Evolutionary conservation across 2,888 invertebrate genomes (phyloP).

Genomic region (Pandemis corylana): DNA sequence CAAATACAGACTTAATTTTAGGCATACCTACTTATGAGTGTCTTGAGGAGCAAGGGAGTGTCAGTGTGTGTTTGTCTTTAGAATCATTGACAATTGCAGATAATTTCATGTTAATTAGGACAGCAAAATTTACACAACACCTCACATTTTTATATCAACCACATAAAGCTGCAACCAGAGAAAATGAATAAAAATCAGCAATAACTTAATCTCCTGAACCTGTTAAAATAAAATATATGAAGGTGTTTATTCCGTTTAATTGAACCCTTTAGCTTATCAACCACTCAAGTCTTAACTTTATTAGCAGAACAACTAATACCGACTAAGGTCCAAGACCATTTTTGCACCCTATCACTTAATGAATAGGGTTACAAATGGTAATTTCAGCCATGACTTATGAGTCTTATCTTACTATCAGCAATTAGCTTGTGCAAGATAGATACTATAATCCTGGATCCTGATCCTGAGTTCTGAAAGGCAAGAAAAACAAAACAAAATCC

Average conservation of each 20-base stretch:
- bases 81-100: too few relatives aligned
- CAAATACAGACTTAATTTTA: too few relatives aligned
- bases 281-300: conserved; percentile 26
- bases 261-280: conserved; percentile 28
- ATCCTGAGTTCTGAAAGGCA: not conserved
- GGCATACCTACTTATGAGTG: too few relatives aligned
- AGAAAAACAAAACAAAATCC: not conserved
- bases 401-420: not conserved
- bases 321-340: not conserved
- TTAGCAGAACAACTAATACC: conserved; percentile 23
- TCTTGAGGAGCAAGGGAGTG: too few relatives aligned
- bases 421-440: not conserved
- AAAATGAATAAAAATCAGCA: too few relatives aligned
- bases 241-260: conserved; percentile 28
- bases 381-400: too few relatives aligned
- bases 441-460: not conserved
- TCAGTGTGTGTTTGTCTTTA: too few relatives aligned
- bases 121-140: too few relatives aligned
- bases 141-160: too few relatives aligned
- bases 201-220: not conserved
- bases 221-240: conserved; percentile 10
- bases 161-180: not conserved
- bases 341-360: not conserved
- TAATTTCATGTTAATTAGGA: too few relatives aligned
- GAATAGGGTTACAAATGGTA: not conserved